A percentile compares a stretch with the other conserved stretches of the same genome.
phyloP scores from a whole-genome alignment of 2,113 vertebrate species.

The Azemiops feae region DNA sequence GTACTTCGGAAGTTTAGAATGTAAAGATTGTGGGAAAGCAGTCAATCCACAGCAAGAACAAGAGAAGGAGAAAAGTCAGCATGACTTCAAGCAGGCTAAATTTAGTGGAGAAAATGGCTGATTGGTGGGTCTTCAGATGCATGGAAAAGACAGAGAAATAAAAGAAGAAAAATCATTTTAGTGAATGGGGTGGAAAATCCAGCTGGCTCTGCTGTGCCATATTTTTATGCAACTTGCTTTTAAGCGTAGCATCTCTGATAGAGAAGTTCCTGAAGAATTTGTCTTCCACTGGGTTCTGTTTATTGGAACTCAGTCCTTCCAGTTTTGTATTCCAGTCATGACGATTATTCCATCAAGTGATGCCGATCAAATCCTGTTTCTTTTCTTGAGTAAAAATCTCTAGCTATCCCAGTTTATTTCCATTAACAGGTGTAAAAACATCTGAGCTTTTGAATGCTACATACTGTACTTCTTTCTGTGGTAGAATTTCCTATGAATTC shows the following conservation, averaged over 20 bases:
- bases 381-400: not conserved
- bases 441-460: not conserved
- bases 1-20: constrained; percentile 24
- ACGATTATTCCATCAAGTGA: not conserved
- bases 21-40: constrained; percentile 20
- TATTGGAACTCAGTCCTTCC: not conserved
- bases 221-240: not conserved
- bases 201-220: not conserved
- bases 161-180: not conserved
- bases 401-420: not conserved
- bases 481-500: not conserved
- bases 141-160: not conserved
- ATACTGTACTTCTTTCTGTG: not conserved
- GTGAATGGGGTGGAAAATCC: not conserved
- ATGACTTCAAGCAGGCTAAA: not conserved
- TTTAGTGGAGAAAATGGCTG: not conserved
- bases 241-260: not conserved
- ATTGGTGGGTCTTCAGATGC: not conserved
- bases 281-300: not conserved
- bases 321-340: not conserved
- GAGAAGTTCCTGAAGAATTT: not conserved
- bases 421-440: not conserved
- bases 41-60: constrained; percentile 42
- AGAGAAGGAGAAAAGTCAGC: not conserved
- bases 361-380: not conserved